Conservation (phyloP, 2,113 vertebrate species). For the Chinchilla lanigera region DNA sequence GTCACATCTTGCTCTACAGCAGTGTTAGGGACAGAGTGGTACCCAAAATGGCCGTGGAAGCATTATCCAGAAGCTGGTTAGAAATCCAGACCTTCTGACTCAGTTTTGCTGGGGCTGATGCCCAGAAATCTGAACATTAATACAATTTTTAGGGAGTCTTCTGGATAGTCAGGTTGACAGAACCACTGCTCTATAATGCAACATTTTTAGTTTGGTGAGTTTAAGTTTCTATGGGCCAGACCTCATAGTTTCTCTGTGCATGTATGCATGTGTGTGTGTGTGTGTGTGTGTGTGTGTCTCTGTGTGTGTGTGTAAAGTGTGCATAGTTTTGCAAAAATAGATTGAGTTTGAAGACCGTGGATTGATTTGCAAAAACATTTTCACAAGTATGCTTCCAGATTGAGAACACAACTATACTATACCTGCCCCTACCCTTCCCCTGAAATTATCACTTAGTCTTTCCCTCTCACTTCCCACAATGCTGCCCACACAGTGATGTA, state of each 20-base stretch:
- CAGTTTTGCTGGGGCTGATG: neutral
- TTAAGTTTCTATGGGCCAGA: neutral
- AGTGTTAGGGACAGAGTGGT: neutral
- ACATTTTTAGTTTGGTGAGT: neutral
- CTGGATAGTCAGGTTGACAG: neutral
- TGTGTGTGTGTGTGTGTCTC: neutral
- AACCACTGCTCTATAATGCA: neutral
- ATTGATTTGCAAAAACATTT: neutral
- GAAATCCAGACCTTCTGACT: neutral
- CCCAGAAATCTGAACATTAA: neutral
- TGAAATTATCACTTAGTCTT: neutral
- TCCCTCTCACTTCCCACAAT: neutral
- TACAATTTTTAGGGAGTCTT: neutral
- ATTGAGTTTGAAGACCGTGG: neutral
- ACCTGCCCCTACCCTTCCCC: neutral
- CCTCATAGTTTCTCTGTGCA: neutral
- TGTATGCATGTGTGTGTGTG: neutral
- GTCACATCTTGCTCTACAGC: neutral
- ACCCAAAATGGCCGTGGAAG: neutral
- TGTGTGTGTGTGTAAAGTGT: neutral
- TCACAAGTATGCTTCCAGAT: neutral
- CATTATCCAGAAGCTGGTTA: neutral
- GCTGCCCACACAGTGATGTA: neutral
- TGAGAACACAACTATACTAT: neutral
- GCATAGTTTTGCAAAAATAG: slow-evolving; percentile 6